phyloP scores from a whole-genome alignment of 2,797 vertebrate species.

The Hyperoplus immaculatus region DNA sequence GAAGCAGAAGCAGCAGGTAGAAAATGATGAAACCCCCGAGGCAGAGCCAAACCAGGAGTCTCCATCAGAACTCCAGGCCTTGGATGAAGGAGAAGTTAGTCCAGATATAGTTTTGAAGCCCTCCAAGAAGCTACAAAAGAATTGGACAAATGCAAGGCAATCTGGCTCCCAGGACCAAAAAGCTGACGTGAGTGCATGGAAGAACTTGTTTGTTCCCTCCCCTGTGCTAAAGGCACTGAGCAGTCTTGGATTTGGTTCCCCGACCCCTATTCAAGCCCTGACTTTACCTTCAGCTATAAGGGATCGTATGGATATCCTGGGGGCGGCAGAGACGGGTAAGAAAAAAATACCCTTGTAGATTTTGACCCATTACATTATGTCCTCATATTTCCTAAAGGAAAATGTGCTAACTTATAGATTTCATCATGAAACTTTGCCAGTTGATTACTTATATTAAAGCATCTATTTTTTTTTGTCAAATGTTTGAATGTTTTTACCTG shows the following conservation, averaged over 20 bases:
- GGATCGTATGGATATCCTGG: constrained; percentile 94
- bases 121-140: constrained; percentile 84
- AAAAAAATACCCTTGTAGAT: not conserved
- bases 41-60: constrained; percentile 16
- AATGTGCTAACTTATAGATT: not conserved
- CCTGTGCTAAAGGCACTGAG: constrained; percentile 91
- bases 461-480: no score
- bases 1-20: constrained; percentile 30
- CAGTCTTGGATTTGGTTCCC: constrained; percentile 91
- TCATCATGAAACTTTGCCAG: no score
- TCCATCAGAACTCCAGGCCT: constrained; percentile 19
- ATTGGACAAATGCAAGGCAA: constrained; percentile 87
- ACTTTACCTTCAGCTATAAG: constrained; percentile 93
- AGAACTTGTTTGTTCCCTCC: constrained; percentile 91
- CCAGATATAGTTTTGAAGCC: constrained; percentile 40
- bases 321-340: constrained; percentile 97
- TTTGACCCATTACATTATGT: not conserved
- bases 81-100: constrained; percentile 17
- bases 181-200: constrained; percentile 91
- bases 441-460: no score
- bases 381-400: not conserved
- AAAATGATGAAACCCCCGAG: not conserved
- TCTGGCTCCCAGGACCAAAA: constrained; percentile 73
- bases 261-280: constrained; percentile 95
- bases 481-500: no score